A percentile compares a stretch with the other conserved stretches of the same genome.
phyloP scores from a whole-genome alignment of 2,888 invertebrate genomes.

The Thysanoteuthis rhombus region DNA sequence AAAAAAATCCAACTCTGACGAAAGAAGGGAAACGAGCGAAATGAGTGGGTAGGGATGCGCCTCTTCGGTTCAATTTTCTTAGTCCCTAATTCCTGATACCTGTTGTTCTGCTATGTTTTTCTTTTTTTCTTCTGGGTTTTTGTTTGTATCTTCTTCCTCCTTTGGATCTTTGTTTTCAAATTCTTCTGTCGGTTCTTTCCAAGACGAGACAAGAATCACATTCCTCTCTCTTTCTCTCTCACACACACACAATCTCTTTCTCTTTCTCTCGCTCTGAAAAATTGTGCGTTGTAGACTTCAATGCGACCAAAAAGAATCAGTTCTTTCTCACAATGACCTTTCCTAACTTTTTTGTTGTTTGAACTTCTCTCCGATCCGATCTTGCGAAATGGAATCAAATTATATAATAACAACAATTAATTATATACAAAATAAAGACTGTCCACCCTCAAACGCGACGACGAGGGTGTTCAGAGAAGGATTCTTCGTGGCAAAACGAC shows the following conservation, averaged over 20 bases:
- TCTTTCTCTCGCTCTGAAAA: neutral
- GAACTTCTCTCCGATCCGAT: neutral
- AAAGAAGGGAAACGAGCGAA: neutral
- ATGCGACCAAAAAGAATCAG: slow-evolving; percentile 12
- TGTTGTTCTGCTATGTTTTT: neutral
- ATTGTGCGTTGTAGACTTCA: slow-evolving; percentile 12
- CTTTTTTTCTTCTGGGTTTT: neutral
- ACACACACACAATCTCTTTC: neutral
- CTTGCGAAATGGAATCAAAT: neutral
- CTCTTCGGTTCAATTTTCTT: neutral
- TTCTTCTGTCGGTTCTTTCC: neutral
- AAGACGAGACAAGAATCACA: neutral
- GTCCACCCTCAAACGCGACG: neutral
- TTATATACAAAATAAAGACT: neutral
- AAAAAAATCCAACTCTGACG: neutral
- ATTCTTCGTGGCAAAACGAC: neutral
- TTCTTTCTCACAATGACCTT: neutral
- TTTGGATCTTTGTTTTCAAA: neutral
- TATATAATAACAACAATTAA: neutral
- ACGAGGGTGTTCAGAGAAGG: neutral
- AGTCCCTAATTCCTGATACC: neutral
- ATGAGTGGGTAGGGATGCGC: neutral
- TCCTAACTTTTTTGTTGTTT: neutral
- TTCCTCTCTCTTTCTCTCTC: neutral
- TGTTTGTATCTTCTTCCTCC: neutral